A percentile compares a stretch with the other conserved stretches of the same genome.
phyloP scores from a whole-genome alignment of 1,140 invertebrate genomes.

The Heliconius himera region DNA sequence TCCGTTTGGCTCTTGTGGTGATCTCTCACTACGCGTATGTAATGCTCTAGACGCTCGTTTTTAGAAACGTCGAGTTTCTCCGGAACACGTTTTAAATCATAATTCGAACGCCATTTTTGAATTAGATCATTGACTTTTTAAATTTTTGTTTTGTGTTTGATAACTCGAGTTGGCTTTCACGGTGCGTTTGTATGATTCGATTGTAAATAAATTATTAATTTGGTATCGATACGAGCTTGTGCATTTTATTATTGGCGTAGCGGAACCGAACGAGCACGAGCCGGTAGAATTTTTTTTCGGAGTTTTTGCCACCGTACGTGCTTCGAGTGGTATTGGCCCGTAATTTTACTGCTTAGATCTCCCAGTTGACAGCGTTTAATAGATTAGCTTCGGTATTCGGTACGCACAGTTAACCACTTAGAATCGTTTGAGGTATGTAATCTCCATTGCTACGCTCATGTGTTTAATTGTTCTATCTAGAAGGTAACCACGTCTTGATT shows the following conservation, averaged over 20 bases:
- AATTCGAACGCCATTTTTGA: conserved; percentile 78
- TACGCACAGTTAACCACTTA: conserved; percentile 39
- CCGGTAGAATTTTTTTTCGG: conserved; percentile 8
- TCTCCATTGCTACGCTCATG: conserved; percentile 30
- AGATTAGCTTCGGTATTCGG: conserved; percentile 49
- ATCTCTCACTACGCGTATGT: conserved; percentile 75
- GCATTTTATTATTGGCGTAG: conserved; percentile 35
- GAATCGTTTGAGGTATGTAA: conserved; percentile 27
- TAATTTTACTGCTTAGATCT: conserved; percentile 27
- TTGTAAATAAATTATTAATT: conserved; percentile 25
- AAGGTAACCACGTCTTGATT: conserved; percentile 27
- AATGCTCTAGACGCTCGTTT: conserved; percentile 77
- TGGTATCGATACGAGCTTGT: conserved; percentile 22
- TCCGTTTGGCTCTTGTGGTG: conserved; percentile 53
- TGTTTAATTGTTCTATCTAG: conserved; percentile 29
- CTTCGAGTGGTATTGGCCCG: conserved; percentile 2
- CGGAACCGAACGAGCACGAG: conserved; percentile 35
- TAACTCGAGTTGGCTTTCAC: conserved; percentile 30
- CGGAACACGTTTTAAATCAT: conserved; percentile 82
- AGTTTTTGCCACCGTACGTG: conserved; percentile 29
- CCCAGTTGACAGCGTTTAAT: conserved; percentile 47
- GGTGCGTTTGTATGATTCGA: conserved; percentile 24
- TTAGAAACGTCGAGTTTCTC: conserved; percentile 80
- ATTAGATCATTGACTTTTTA: conserved; percentile 79
- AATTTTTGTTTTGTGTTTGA: conserved; percentile 47